Conservation (phyloP, 2,797 vertebrate species). For the Ambastaia sidthimunki region DNA sequence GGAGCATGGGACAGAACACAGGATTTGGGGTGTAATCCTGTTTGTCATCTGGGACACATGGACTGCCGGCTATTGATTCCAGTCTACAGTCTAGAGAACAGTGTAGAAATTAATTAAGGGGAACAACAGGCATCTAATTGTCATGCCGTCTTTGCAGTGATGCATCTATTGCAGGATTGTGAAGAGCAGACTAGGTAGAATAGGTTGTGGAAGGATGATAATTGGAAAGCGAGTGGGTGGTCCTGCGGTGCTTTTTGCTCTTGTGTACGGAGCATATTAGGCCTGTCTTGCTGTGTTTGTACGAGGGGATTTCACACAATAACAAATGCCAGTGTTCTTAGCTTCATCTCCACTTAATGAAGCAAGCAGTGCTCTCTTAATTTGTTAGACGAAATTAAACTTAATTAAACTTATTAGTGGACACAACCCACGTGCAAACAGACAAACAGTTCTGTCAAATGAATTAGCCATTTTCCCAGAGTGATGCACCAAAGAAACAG, state of each 20-base stretch:
- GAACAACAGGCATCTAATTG: slow-evolving; percentile 84
- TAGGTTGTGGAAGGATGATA: slow-evolving; percentile 80
- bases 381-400: slow-evolving; percentile 56
- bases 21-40: slow-evolving; percentile 81
- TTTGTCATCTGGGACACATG: slow-evolving; percentile 77
- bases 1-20: slow-evolving; percentile 68
- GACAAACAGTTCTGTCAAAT: slow-evolving; percentile 41
- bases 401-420: slow-evolving; percentile 55
- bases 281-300: slow-evolving; percentile 70
- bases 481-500: background rate
- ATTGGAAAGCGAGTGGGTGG: slow-evolving; percentile 86
- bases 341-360: slow-evolving; percentile 74
- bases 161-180: slow-evolving; percentile 78
- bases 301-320: slow-evolving; percentile 71
- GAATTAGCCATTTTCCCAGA: slow-evolving; percentile 25
- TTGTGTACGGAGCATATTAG: slow-evolving; percentile 74
- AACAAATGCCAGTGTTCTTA: slow-evolving; percentile 80
- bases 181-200: slow-evolving; percentile 64
- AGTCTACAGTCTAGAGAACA: slow-evolving; percentile 76
- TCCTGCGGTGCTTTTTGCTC: slow-evolving; percentile 77
- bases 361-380: slow-evolving; percentile 65
- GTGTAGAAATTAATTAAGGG: slow-evolving; percentile 78
- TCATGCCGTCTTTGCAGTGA: slow-evolving; percentile 78
- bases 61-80: slow-evolving; percentile 73
- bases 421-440: slow-evolving; percentile 48